Conservation (phyloP, 2,797 vertebrate species). For the Vespertilio murinus region DNA sequence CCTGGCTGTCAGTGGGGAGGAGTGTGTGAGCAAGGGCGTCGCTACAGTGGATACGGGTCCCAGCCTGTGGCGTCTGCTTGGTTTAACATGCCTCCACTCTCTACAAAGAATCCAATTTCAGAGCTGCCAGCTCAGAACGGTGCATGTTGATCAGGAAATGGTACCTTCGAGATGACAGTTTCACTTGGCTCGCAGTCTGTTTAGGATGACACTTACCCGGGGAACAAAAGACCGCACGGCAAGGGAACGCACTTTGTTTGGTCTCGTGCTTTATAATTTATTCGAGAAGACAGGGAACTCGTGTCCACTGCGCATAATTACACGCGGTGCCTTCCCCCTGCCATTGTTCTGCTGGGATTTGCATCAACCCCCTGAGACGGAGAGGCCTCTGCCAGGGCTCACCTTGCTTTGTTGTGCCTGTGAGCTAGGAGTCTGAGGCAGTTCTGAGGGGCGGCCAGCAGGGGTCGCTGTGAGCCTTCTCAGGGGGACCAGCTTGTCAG, state of each 20-base stretch:
- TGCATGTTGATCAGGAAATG: neutral
- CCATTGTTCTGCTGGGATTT: neutral
- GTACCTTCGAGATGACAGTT: neutral
- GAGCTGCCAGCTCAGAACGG: neutral
- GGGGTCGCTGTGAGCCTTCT: slow-evolving; percentile 84
- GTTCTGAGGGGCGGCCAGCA: slow-evolving; percentile 68
- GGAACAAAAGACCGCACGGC: slow-evolving; percentile 18
- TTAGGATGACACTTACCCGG: neutral
- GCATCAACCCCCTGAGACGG: neutral
- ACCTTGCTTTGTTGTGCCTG: slow-evolving; percentile 22
- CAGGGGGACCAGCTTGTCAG: neutral
- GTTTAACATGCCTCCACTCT: neutral
- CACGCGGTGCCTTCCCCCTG: rapidly evolving
- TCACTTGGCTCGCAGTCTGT: rapidly evolving
- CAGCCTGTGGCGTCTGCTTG: rapidly evolving
- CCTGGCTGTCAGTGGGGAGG: neutral
- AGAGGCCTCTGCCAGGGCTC: neutral
- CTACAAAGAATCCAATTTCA: neutral
- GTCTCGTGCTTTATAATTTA: neutral
- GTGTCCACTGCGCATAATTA: rapidly evolving
- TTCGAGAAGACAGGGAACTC: neutral
- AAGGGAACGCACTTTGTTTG: neutral
- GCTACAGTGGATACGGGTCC: rapidly evolving
- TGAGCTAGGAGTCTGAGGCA: neutral
- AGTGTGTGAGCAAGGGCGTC: rapidly evolving